Conservation (phyloP, 2,113 vertebrate genomes). For the Aptenodytes patagonicus region DNA sequence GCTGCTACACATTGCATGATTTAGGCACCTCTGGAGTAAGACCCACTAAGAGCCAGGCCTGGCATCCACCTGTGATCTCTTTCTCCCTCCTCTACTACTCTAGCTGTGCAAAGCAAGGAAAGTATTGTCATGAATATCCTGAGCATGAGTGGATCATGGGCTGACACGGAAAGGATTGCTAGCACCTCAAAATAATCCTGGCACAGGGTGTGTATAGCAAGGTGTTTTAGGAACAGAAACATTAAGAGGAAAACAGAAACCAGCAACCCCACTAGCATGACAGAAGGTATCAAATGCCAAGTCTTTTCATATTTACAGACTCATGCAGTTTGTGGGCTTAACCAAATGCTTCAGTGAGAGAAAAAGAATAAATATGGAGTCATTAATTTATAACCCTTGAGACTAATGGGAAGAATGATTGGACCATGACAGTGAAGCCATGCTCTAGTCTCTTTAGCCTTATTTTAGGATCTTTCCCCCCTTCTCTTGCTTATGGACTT, state of each 20-base stretch:
- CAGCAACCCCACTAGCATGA: not conserved
- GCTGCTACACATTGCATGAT: not conserved
- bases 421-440: not conserved
- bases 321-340: not conserved
- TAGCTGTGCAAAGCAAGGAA: not conserved
- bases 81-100: not conserved
- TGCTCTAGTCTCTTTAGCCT: not conserved
- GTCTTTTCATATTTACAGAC: not conserved
- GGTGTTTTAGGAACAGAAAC: constrained; percentile 21
- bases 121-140: not conserved
- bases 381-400: not conserved
- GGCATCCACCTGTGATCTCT: not conserved
- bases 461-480: not conserved
- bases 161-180: not conserved
- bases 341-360: not conserved
- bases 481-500: not conserved
- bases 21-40: not conserved
- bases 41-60: not conserved
- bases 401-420: not conserved
- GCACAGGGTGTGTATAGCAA: not conserved
- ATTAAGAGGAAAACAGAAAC: not conserved
- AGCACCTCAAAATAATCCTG: not conserved
- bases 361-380: not conserved
- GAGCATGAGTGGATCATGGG: not conserved
- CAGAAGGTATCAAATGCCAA: not conserved